Evolutionary conservation across 2,888 invertebrate species (phyloP).

Genomic region (Chrysolina haemoptera): DNA sequence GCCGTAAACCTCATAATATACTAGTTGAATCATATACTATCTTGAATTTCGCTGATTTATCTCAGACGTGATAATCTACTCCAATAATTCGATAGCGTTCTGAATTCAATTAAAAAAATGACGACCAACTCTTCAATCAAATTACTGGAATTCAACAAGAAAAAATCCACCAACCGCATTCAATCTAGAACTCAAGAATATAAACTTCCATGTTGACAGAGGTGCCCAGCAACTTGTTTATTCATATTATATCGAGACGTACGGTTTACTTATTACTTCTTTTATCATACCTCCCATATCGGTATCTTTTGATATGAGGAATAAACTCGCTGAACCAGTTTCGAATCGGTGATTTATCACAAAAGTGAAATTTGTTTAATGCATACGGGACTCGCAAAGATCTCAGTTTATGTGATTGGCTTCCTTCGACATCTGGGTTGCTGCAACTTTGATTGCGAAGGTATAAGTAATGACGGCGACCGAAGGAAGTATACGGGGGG

Average conservation of each 20-base stretch:
- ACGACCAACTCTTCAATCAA: not conserved
- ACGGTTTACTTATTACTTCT: not conserved
- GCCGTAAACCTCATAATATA: too few relatives aligned
- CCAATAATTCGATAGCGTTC: too few relatives aligned
- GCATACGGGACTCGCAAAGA: not conserved
- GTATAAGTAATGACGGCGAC: not conserved
- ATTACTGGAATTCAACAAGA: not conserved
- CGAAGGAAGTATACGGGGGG: not conserved
- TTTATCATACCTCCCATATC: slow-evolving; percentile 11
- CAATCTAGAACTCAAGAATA: not conserved
- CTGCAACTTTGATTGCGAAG: not conserved
- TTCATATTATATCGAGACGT: not conserved
- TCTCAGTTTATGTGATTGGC: slow-evolving; percentile 8
- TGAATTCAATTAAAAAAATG: not conserved
- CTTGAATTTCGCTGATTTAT: too few relatives aligned
- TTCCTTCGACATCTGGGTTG: slow-evolving; percentile 12
- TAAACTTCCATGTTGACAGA: slow-evolving; percentile 5
- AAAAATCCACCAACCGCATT: not conserved
- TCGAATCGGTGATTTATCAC: slow-evolving; percentile 21
- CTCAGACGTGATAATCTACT: too few relatives aligned
- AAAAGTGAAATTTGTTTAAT: slow-evolving; percentile 26
- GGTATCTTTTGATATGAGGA: slow-evolving; percentile 5
- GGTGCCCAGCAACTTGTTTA: not conserved
- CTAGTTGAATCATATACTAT: too few relatives aligned
- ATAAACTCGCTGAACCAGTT: slow-evolving; percentile 6